Percentiles rank a stretch among this genome's conserved stretches.
phyloP scores from a whole-genome alignment of 2,888 invertebrate species.

The Ptilodon capucinus region DNA sequence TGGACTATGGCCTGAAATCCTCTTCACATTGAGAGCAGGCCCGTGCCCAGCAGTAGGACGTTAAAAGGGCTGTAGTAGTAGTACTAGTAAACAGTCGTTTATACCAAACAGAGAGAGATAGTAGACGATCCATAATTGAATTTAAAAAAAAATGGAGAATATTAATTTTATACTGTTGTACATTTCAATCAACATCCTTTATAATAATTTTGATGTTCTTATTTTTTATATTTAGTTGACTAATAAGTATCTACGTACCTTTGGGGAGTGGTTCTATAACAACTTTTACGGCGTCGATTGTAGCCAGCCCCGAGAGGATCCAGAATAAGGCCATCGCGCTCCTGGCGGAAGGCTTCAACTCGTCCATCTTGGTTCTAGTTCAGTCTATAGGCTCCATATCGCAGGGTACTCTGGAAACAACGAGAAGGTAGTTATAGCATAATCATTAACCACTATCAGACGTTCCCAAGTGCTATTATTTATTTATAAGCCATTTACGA shows the following conservation, averaged over 20 bases:
- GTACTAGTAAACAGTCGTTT: no score
- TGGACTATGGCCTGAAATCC: no score
- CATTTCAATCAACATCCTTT: background rate
- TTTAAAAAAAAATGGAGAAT: no score
- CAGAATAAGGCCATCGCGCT: constrained; percentile 60
- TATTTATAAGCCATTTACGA: no score
- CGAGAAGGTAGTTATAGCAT: background rate
- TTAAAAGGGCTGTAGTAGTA: no score
- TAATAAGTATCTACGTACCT: constrained; percentile 56
- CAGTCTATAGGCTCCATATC: constrained; percentile 51
- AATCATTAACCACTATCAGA: no score
- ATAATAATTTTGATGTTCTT: background rate
- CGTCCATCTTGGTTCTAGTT: constrained; percentile 53
- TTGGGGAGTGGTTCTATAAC: constrained; percentile 79
- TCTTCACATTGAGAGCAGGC: no score
- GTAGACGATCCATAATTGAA: no score
- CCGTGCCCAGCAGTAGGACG: no score
- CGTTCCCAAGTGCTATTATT: no score
- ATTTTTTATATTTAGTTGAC: background rate
- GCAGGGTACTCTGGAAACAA: constrained; percentile 51
- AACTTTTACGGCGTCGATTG: constrained; percentile 69
- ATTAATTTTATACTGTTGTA: no score
- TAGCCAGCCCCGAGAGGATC: constrained; percentile 58
- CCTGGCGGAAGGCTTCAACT: constrained; percentile 42
- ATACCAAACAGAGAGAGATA: no score